Base-by-base conservation (phyloP, 2,113 vertebrate genomes). In the Coregonus clupeaformis region DNA sequence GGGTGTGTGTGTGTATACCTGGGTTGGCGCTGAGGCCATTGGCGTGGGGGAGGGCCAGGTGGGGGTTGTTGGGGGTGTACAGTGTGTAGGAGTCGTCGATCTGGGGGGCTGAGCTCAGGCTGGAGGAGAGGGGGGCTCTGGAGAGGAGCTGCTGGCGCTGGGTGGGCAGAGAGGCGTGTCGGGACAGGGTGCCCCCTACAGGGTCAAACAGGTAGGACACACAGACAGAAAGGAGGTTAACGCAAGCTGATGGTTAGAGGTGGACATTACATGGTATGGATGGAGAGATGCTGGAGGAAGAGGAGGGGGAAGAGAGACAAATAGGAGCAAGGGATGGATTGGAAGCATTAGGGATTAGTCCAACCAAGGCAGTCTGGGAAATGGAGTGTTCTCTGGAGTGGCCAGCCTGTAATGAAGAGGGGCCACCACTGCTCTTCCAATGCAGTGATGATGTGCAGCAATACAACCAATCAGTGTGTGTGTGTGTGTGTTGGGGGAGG, bases 111-210 rank as follows among this genome's bases (percentile, higher is more conserved):
- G 86, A 82, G 79, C 86, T 76, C 77, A 78, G 36, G 77, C 84
- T 78, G 84, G 80, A 76, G 75, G 88, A 71, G 69, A 82, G 20
- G 76, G 86, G 90, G 80, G 87, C 72, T 91, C 90, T 92, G 2
- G 93, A 89, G 77, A 88, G 87, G 77, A 90, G 86, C 90, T 94
- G 93, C 83, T 89, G 93, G 80, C 92, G 94, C 22, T 93, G 94
- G 25, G 76, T 20, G 75, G 94, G 93, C 22, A 92, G 88, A 73
- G 91, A 90, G 85, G 90, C 84, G 73, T 94, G 92, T 1, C 94
- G 95, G 76, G 93, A 93, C 6, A 96, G 88, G 83, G 92, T 90
- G 90, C 93, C 92, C 91, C 95, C 95, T 95, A 90, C 81, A 89
- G 90, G 88, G 85, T 80, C 87, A 92, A 76, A 91, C 60, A 89